Percentiles rank a stretch among this genome's conserved stretches.
These are phyloP conservation scores for Ferdinandea cuprea DNA, from an alignment of 2,888 invertebrate species.

Conservation along the genomic window DNA sequence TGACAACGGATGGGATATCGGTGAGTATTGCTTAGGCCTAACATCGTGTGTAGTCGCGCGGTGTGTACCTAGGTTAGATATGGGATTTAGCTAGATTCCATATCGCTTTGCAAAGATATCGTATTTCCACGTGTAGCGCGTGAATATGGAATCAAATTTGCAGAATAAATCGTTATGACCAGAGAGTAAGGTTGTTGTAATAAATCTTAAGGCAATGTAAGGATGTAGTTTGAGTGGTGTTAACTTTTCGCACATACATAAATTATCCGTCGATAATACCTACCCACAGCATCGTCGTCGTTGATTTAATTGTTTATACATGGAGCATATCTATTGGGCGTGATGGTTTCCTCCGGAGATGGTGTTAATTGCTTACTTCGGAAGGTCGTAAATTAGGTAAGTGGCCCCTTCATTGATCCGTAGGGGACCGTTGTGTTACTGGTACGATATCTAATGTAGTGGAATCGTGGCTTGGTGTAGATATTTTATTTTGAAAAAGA, in stretches of 20 bases:
- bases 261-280: conserved; percentile 8
- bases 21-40: conserved; percentile 85
- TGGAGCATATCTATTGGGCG: conserved; percentile 5
- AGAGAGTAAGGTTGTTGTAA: conserved; percentile 11
- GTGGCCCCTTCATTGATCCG: neutral
- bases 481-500: too few species aligned
- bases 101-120: conserved; percentile 10
- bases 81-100: neutral
- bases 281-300: conserved; percentile 32
- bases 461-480: too few species aligned
- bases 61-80: too few species aligned
- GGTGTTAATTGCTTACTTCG: conserved; percentile 41
- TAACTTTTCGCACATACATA: conserved; percentile 40
- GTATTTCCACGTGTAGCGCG: conserved; percentile 24
- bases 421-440: too few species aligned
- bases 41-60: neutral
- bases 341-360: neutral
- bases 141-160: conserved; percentile 5
- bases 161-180: neutral
- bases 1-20: conserved; percentile 90
- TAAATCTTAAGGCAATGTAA: conserved; percentile 32
- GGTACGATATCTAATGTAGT: too few species aligned
- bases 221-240: neutral
- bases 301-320: conserved; percentile 30
- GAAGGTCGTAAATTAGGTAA: conserved; percentile 28